Base-by-base conservation (phyloP, 1,140 invertebrate genomes). In the Caenorhabditis elegans region DNA sequence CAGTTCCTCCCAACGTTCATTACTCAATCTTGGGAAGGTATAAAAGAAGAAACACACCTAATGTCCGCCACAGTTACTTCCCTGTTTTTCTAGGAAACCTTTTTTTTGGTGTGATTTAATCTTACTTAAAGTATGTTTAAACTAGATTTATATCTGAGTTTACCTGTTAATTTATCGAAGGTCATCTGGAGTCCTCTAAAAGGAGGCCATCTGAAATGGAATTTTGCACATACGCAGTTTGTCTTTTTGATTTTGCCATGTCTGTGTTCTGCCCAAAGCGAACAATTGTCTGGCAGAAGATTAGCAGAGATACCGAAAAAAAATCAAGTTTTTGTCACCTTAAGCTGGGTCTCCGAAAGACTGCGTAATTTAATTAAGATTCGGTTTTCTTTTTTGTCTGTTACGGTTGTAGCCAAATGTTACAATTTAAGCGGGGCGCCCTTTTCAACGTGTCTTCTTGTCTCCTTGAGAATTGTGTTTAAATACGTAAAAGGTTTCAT, bases 311-410 rank as follows among this genome's bases (percentile, higher is more conserved):
- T 36, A 60, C 19, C 11, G 8, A 55, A 36, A 39, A 70, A 70
- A 70, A 70, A 70, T 31, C 60, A 31, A 70, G 60, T 70, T 70
- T 26, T 70, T n/a, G n/a, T n/a, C 53, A 43, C 31, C n/a, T 70
- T 24, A 39, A 70, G 60, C 26, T 22, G 8, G 6, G 24, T 70
- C n/a, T 24, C 60, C 31, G 19, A 70, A 70, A 70, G 34, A 70
- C 31, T 39, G 60, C 34, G 60, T 70, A 70, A 39, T 19, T n/a
- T n/a, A 70, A 70, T 70, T 70, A 70, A 70, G 31, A 22, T 70
- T 70, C 60, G 34, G 60, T 70, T 70, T 70, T 70, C 19, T 39
- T 22, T 70, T 34, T 17, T 17, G 10, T 31, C 19, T 60, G 60
- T 70, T 70, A 39, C 60, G n/a, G n/a, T 19, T 70, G n/a, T 39